Evolutionary conservation across 2,888 invertebrate species (phyloP).

Genomic region (Corbicula japonica): DNA sequence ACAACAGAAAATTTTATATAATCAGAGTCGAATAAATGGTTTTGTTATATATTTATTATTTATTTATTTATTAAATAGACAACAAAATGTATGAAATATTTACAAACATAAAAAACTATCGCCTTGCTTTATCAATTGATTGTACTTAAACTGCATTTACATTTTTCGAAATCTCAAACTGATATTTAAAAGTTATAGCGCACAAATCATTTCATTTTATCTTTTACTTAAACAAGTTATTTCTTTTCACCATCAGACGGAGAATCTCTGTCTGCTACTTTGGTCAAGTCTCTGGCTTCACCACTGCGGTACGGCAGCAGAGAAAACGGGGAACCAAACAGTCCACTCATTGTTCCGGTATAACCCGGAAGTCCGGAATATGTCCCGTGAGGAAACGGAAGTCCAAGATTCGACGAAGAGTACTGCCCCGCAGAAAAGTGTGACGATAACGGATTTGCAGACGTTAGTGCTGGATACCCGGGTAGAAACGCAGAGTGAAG

Average conservation of each 20-base stretch:
- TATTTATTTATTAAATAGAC: too few relatives aligned
- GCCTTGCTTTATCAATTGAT: too few relatives aligned
- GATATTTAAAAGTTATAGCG: too few relatives aligned
- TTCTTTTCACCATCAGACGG: constrained; percentile 38
- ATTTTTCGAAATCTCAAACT: too few relatives aligned
- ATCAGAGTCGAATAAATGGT: too few relatives aligned
- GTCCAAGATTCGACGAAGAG: constrained; percentile 43
- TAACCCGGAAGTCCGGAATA: constrained; percentile 60
- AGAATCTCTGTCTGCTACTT: constrained; percentile 23
- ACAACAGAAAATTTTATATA: too few relatives aligned
- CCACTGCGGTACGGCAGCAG: constrained; percentile 72
- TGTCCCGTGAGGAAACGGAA: constrained; percentile 53
- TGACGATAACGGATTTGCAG: constrained; percentile 65
- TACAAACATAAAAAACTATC: too few relatives aligned
- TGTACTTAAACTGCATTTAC: too few relatives aligned
- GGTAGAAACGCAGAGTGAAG: constrained; percentile 84
- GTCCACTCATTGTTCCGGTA: constrained; percentile 63
- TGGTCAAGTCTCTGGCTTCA: constrained; percentile 38
- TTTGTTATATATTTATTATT: too few relatives aligned
- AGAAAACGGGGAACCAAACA: constrained; percentile 76
- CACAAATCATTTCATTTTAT: too few relatives aligned
- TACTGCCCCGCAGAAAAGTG: constrained; percentile 64
- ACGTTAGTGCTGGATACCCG: constrained; percentile 52
- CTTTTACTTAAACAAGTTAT: too few relatives aligned
- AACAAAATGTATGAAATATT: too few relatives aligned